Evolutionary conservation across 2,888 invertebrate genomes (phyloP), one percentile per base, ranked within the genome.

Genomic region (Rhagophthalmus giganteus): DNA sequence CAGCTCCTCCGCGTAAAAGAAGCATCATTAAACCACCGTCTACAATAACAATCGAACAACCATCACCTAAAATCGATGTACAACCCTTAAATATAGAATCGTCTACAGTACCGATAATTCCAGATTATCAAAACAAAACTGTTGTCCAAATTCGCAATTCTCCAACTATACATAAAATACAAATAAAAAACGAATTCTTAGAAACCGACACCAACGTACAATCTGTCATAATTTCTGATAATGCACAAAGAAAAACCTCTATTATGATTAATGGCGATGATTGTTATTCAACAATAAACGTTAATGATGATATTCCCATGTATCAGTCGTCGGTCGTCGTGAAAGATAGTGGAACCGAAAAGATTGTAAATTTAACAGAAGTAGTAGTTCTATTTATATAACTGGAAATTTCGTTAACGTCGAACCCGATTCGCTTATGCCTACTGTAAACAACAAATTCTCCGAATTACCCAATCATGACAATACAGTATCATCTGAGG

Each of bases 281-380:
- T 75, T 89, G 80, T 74, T 89, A 87, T 66, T 86, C 86, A 33
- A 87, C 87, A 10, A 85, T 86, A 73, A 87, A 87, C 69, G 84
- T 86, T 1, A 84, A 79, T 61, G 83, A 80, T 64, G 83, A 86
- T 64, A 80, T 81, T 45, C 86, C 86, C 8, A 78, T 85, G 59
- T 86, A 87, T 71, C 82, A 87, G 59, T 87, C 87, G 15, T 87
- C 87, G 1, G 87, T 87, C 13, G 84, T 86, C 12, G 85, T 87
- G 1, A 83, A 83, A 65, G 83, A 84, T 69, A 77, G 77, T 2
- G 63, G 63, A 34, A 45, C 60, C n/a, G 58, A 64, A 20, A 54
- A 62, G 54, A 56, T 15, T 52, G 49, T n/a, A 58, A 59, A 13
- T 34, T 54, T 10, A 55, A 56, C 12, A 67, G 65, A 26, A 72